phyloP scores from a whole-genome alignment of 2,797 vertebrate species.

The Babyrousa celebensis region DNA sequence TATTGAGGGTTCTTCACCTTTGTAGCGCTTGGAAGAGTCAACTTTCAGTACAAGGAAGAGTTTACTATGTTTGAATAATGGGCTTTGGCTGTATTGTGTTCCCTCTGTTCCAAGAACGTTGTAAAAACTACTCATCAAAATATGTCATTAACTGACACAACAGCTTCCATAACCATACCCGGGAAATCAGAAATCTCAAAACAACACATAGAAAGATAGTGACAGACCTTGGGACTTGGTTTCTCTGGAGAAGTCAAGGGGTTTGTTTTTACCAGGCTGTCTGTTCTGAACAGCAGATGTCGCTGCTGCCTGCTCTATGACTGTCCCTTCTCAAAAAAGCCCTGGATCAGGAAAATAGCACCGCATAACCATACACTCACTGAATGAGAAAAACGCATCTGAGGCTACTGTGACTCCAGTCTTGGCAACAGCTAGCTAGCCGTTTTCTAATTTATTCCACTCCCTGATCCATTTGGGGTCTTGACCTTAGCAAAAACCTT shows the following conservation, averaged over 20 bases:
- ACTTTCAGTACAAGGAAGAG: background rate
- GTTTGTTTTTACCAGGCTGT: background rate
- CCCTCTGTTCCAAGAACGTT: background rate
- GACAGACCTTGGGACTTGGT: background rate
- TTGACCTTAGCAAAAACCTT: background rate
- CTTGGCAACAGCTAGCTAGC: background rate
- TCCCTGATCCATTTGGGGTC: background rate
- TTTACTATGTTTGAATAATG: background rate
- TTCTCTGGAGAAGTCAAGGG: background rate
- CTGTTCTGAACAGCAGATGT: slow-evolving; percentile 76
- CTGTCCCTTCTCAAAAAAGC: background rate
- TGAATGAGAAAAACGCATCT: background rate
- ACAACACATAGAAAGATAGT: background rate
- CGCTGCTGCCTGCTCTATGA: slow-evolving; percentile 55
- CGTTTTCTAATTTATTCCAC: no score
- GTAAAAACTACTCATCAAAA: background rate
- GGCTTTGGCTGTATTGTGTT: background rate
- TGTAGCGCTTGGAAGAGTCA: background rate
- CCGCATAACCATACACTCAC: background rate
- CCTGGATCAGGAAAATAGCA: background rate
- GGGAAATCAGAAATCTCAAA: background rate
- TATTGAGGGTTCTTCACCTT: background rate
- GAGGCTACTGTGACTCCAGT: no score
- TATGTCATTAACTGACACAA: background rate
- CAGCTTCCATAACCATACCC: background rate